phyloP scores from a whole-genome alignment of 2,888 invertebrate genomes.

The Agrotis puta region DNA sequence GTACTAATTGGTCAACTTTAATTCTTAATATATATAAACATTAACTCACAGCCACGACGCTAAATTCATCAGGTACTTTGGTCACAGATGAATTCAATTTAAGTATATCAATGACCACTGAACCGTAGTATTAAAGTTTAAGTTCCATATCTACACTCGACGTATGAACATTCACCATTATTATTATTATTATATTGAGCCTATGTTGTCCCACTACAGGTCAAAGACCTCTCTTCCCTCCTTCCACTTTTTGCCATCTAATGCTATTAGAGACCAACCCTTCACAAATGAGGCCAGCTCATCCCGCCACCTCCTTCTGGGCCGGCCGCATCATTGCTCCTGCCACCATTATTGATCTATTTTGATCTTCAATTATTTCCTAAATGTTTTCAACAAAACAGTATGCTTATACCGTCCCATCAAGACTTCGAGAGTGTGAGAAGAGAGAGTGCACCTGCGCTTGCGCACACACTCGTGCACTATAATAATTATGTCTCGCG shows the following conservation, averaged over 20 bases:
- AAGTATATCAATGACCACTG: slow-evolving; percentile 29
- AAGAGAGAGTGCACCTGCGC: too few relatives aligned
- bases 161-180: background rate
- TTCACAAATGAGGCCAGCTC: too few relatives aligned
- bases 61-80: slow-evolving; percentile 59
- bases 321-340: too few relatives aligned
- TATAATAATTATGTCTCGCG: too few relatives aligned
- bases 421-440: too few relatives aligned
- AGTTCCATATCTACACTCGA: slow-evolving; percentile 1
- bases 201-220: background rate
- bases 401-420: background rate
- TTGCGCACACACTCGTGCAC: too few relatives aligned
- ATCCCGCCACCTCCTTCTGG: too few relatives aligned
- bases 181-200: too few relatives aligned
- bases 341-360: slow-evolving; percentile 6
- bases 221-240: background rate
- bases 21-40: slow-evolving; percentile 42
- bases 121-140: slow-evolving; percentile 17
- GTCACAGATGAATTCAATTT: slow-evolving; percentile 34
- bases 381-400: background rate
- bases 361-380: slow-evolving; percentile 1
- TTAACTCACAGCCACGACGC: slow-evolving; percentile 61
- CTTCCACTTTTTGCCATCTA: too few relatives aligned
- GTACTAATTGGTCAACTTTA: slow-evolving; percentile 32
- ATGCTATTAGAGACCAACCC: too few relatives aligned